Conservation (phyloP, 2,797 vertebrate species). For the Characodon lateralis region DNA sequence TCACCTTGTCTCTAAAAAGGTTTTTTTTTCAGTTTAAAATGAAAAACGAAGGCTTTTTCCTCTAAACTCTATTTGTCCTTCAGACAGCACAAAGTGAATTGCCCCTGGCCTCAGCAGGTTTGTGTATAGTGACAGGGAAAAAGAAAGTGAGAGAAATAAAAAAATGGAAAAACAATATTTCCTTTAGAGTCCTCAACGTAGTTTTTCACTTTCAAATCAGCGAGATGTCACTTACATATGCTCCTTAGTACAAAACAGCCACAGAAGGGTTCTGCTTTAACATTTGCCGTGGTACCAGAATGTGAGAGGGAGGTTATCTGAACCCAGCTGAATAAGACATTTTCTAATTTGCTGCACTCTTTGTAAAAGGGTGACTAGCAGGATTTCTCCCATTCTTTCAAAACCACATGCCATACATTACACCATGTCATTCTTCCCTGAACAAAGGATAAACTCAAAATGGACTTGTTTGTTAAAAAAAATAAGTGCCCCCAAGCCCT, state of each 20-base stretch:
- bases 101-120: constrained; percentile 32
- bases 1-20: constrained; percentile 13
- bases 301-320: constrained; percentile 24
- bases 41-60: constrained; percentile 18
- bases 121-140: constrained; percentile 14
- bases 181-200: constrained; percentile 4
- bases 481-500: not conserved
- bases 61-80: constrained; percentile 39
- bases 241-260: not conserved
- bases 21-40: constrained; percentile 1
- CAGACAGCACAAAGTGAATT: constrained; percentile 23
- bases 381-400: constrained; percentile 2
- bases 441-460: not conserved
- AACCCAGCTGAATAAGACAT: constrained; percentile 75
- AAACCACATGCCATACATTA: not conserved
- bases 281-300: not conserved
- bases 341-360: constrained; percentile 70
- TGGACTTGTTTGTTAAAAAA: not conserved
- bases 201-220: not conserved
- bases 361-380: constrained; percentile 74
- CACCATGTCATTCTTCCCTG: not conserved
- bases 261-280: not conserved
- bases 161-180: constrained; percentile 2
- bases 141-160: constrained; percentile 41
- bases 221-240: not conserved